Evolutionary conservation across 1,140 invertebrate genomes (phyloP).

Genomic region (Colletes gigas): DNA sequence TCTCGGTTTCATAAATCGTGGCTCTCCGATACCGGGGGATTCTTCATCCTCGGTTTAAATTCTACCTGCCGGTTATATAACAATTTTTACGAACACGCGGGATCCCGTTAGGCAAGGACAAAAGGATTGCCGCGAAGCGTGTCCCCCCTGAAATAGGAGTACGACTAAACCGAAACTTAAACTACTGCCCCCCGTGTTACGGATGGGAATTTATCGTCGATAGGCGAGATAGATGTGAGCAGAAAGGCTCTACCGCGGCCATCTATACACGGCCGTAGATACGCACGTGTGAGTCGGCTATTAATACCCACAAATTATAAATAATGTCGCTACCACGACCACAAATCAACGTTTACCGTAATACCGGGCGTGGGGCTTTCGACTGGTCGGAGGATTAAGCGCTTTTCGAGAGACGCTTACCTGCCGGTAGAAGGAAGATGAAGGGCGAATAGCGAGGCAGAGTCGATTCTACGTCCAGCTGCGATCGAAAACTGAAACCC

Average conservation of each 20-base stretch:
- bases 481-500: slow-evolving; percentile 59
- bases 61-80: neutral
- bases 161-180: neutral
- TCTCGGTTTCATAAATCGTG: no score
- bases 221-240: slow-evolving; percentile 25
- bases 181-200: neutral
- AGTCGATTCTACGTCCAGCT: slow-evolving; percentile 23
- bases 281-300: slow-evolving; percentile 43
- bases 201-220: slow-evolving; percentile 35
- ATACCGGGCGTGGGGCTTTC: slow-evolving; percentile 63
- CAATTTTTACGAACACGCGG: neutral
- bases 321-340: slow-evolving; percentile 64
- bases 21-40: neutral
- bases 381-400: slow-evolving; percentile 67
- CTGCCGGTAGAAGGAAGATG: slow-evolving; percentile 45
- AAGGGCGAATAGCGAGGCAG: slow-evolving; percentile 9
- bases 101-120: neutral
- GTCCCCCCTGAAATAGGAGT: neutral
- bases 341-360: slow-evolving; percentile 73
- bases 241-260: slow-evolving; percentile 4
- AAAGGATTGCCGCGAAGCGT: neutral
- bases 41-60: no score
- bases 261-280: neutral
- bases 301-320: slow-evolving; percentile 73
- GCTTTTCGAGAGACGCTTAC: slow-evolving; percentile 60